Evolutionary conservation across 2,113 vertebrate genomes (phyloP), one percentile per base, ranked within the genome.

Genomic region (Phoenicopterus ruber): DNA sequence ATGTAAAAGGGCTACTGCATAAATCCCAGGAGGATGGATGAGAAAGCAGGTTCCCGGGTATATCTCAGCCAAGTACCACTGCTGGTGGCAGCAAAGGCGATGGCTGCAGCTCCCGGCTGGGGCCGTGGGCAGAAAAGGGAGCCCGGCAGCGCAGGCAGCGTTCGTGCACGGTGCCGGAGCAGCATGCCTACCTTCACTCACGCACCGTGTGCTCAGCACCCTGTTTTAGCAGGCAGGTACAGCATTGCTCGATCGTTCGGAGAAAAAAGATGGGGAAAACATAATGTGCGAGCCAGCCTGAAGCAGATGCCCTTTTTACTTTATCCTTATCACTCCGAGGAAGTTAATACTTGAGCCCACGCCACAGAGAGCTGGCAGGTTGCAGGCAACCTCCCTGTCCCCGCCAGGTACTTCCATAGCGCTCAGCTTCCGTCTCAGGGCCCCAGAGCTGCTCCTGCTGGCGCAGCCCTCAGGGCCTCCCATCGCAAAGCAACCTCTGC

Each of bases 171-270:
- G 59, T 76, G 57, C 42, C 78, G 32, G 46, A 87, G 50, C 55
- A 78, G 29, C 47, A 28, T 3, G 13, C 32, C 15, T n/a, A 19
- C 61, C 31, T 42, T 32, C 28, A 40, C 29, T 58, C 4, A 1
- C 66, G 31, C 22, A 3, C 7, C 0, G 0, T 6, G 14, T 7
- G 34, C 55, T 87, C n/a, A 13, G 52, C 10, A 38, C 13, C 6
- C 28, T 20, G 3, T 44, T 79, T 42, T 14, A 69, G 16, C 16
- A 47, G 76, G 24, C 44, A 52, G 3, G 17, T 40, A 82, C 49
- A 67, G 10, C 50, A 20, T 42, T 63, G 17, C 22, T 80, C 7
- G 1, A 9, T 38, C 47, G 21, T 46, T 36, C 63, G 34, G 49
- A 71, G 50, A 42, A 63, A 77, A 69, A 67, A 49, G 6, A 19